Evolutionary conservation across 2,888 invertebrate genomes (phyloP).

Genomic region (Euspilapteryx auroguttella): DNA sequence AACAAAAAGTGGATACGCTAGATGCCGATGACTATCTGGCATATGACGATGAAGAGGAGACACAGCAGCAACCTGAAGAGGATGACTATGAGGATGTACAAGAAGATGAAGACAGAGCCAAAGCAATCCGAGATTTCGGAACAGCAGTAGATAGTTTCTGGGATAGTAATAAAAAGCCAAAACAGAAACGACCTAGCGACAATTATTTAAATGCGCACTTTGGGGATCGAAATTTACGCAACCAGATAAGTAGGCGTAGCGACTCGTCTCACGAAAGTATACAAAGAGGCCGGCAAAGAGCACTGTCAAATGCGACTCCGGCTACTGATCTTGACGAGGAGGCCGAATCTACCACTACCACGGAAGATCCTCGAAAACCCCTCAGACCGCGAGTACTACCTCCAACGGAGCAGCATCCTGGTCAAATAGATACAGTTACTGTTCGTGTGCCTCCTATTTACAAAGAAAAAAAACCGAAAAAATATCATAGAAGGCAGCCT

Average conservation of each 20-base stretch:
- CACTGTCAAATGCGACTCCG: slow-evolving; percentile 14
- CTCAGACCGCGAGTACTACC: slow-evolving; percentile 43
- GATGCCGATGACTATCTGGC: slow-evolving; percentile 29
- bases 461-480: slow-evolving; percentile 40
- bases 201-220: slow-evolving; percentile 46
- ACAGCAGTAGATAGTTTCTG: slow-evolving; percentile 44
- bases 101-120: slow-evolving; percentile 31
- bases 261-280: slow-evolving; percentile 20
- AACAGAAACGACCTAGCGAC: slow-evolving; percentile 18
- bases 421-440: slow-evolving; percentile 50
- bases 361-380: slow-evolving; percentile 36
- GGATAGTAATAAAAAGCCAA: slow-evolving; percentile 21
- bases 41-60: slow-evolving; percentile 17
- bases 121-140: slow-evolving; percentile 33
- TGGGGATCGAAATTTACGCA: slow-evolving; percentile 30
- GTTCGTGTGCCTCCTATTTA: slow-evolving; percentile 53
- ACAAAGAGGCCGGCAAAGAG: slow-evolving; percentile 21
- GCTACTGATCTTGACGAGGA: slow-evolving; percentile 21
- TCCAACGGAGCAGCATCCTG: slow-evolving; percentile 50
- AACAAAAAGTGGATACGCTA: slow-evolving; percentile 21
- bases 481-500: slow-evolving; percentile 30
- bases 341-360: slow-evolving; percentile 37
- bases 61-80: slow-evolving; percentile 13
- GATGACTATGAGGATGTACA: slow-evolving; percentile 46
- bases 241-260: slow-evolving; percentile 16